phyloP scores from a whole-genome alignment of 1,140 invertebrate genomes.

The Hydropsyche tenuis region DNA sequence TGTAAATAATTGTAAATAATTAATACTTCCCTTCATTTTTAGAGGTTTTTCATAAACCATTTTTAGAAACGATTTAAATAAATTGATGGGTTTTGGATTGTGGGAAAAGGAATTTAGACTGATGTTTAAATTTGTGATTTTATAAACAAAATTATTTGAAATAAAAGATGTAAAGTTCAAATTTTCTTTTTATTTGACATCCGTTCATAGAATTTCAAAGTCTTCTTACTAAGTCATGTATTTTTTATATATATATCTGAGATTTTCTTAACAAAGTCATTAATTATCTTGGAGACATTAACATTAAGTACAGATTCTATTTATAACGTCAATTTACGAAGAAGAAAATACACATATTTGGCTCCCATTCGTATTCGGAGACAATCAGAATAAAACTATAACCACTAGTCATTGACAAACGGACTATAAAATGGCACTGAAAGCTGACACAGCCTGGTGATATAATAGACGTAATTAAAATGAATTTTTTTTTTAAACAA shows the following conservation, averaged over 20 bases:
- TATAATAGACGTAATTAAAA: background rate
- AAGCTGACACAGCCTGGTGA: constrained; percentile 31
- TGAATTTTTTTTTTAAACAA: no score
- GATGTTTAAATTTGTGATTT: background rate
- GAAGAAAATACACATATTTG: constrained; percentile 24
- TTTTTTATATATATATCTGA: constrained; percentile 27
- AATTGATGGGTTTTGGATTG: background rate
- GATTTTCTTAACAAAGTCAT: constrained; percentile 35
- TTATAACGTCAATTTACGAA: constrained; percentile 19
- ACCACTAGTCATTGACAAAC: constrained; percentile 25
- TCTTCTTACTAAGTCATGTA: constrained; percentile 37
- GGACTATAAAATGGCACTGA: constrained; percentile 29
- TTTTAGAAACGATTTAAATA: no score
- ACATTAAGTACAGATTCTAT: constrained; percentile 34
- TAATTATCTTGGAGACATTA: constrained; percentile 25
- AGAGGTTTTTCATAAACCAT: no score
- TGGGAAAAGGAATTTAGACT: no score
- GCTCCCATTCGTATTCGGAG: constrained; percentile 5
- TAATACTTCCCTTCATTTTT: no score
- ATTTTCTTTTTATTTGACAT: constrained; percentile 40
- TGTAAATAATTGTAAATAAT: no score
- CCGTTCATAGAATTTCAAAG: constrained; percentile 22
- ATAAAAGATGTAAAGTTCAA: constrained; percentile 25
- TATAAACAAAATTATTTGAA: background rate
- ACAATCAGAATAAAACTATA: constrained; percentile 14